Evolutionary conservation across 2,888 invertebrate genomes (phyloP), one percentile per base, ranked within the genome.

Genomic region (Pachymerium ferrugineum): DNA sequence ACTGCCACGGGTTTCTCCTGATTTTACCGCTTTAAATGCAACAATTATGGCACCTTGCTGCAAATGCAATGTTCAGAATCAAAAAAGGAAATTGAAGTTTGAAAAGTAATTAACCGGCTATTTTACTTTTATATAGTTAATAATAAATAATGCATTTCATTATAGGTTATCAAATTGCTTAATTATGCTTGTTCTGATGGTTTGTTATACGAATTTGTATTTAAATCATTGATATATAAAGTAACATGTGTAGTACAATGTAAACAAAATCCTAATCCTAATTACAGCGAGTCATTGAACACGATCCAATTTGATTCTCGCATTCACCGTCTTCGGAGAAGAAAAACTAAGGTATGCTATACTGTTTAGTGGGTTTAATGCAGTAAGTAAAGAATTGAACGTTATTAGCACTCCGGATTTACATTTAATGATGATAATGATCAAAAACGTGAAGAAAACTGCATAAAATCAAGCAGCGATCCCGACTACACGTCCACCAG

Each of bases 301-400:
- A 96, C 95, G 38, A 89, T 97, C 75, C 97, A 98, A 84, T 84
- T 98, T 80, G 97, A 97, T 5, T 93, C 96, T 22, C 87, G 97
- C 80, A 94, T 98, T 81, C 94, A 97, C 84, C 88, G 97, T 78
- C 89, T 97, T 87, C 86, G 95, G 79, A 85, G 97, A 79, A 87
- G 92, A 80, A 91, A 92, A 82, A 88, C 93, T 75, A 93, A 93
- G 84, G 93, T 93, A 80, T n/a, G n/a, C n/a, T n/a, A n/a, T n/a
- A n/a, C n/a, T 2, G 16, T 70, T 31, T 70, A 16, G 3, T 4
- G 3, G 6, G 10, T 22, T 70, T 5, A 31, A 14, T 31, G 8
- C 16, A 16, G 22, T 70, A 70, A 30, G 22, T 29, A 3, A 33
- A 6, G 10, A 10, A 31, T 62, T 67, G 72, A 75, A 73, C 42